Percentiles rank a stretch among this genome's conserved stretches.
phyloP scores from a whole-genome alignment of 2,113 vertebrate species.

The Chionodraco myersi region DNA sequence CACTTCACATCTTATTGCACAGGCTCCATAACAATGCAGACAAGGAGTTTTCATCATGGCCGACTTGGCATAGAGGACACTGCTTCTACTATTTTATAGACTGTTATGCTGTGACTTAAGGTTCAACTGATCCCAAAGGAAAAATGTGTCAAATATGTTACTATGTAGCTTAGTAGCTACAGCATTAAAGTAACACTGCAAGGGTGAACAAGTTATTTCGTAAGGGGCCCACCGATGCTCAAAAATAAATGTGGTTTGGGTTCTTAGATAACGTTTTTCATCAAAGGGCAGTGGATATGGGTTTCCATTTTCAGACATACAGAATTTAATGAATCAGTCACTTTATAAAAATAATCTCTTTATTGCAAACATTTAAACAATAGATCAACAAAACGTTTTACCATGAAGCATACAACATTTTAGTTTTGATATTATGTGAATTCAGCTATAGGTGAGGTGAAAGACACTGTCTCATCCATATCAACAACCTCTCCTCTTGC shows the following conservation, averaged over 20 bases:
- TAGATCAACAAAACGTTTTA: neutral
- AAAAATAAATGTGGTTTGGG: constrained; percentile 25
- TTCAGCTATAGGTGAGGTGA: too few species aligned
- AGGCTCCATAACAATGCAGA: constrained; percentile 66
- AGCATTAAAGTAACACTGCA: constrained; percentile 30
- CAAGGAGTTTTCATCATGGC: constrained; percentile 66
- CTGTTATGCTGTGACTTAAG: too few species aligned
- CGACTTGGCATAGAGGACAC: constrained; percentile 16
- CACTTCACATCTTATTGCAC: constrained; percentile 64
- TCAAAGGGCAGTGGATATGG: constrained; percentile 21
- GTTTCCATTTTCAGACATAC: constrained; percentile 13
- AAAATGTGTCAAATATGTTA: constrained; percentile 45
- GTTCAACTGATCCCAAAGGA: constrained; percentile 51
- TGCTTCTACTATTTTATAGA: too few species aligned
- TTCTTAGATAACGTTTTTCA: constrained; percentile 23
- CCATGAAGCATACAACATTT: too few species aligned
- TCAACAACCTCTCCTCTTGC: too few species aligned
- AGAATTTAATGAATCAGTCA: neutral
- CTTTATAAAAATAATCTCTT: neutral
- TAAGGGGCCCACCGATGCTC: constrained; percentile 28
- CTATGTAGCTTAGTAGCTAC: constrained; percentile 30
- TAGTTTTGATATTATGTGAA: too few species aligned
- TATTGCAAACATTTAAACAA: neutral
- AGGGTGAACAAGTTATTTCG: constrained; percentile 61
- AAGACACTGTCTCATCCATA: too few species aligned